These are phyloP conservation scores for Synergus itoensis DNA, from an alignment of 2,888 invertebrate species.

Conservation along the genomic window DNA sequence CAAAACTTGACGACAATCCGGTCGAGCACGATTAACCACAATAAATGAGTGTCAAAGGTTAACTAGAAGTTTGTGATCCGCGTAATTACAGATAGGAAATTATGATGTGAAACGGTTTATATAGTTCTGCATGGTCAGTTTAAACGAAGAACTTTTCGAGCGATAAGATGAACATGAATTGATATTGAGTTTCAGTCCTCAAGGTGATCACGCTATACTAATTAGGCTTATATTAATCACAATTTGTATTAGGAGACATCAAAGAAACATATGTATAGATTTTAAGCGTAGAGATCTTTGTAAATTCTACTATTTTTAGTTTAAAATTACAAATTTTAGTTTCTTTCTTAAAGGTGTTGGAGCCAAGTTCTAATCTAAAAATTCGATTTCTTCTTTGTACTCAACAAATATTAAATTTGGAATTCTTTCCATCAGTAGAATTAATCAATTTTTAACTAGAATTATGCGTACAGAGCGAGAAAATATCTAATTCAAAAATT, in stretches of 20 bases:
- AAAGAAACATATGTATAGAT: too few species aligned
- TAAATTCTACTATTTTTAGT: too few species aligned
- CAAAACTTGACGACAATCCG: not conserved
- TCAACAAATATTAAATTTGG: too few species aligned
- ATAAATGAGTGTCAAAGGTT: constrained; percentile 30
- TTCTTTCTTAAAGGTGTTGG: too few species aligned
- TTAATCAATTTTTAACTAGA: too few species aligned
- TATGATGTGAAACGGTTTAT: not conserved
- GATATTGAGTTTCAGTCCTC: not conserved
- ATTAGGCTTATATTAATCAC: not conserved
- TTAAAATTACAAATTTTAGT: too few species aligned
- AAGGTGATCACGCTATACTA: not conserved
- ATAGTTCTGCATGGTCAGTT: not conserved
- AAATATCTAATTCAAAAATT: too few species aligned
- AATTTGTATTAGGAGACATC: not conserved
- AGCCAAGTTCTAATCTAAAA: too few species aligned
- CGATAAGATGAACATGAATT: not conserved
- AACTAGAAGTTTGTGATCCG: constrained; percentile 31
- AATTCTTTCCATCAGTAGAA: too few species aligned
- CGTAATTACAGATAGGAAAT: constrained; percentile 27
- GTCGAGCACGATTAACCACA: constrained; percentile 20
- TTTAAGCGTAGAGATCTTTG: too few species aligned
- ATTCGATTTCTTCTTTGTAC: too few species aligned
- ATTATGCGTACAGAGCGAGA: too few species aligned
- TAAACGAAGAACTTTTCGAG: not conserved